Evolutionary conservation across 2,113 vertebrate species (phyloP).

Genomic region (Cephalophus harveyi): DNA sequence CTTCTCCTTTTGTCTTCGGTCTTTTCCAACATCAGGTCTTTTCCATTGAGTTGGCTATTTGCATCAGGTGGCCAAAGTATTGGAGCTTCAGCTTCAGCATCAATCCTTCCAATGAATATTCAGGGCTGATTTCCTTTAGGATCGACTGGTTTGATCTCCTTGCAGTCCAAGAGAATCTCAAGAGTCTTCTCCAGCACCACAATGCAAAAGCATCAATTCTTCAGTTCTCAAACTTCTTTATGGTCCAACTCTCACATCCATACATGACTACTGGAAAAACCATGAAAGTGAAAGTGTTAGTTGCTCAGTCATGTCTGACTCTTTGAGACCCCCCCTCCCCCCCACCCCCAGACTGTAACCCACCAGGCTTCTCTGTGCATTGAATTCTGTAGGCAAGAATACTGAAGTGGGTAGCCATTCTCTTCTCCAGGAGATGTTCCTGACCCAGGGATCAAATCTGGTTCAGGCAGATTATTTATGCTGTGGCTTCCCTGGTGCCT

Average conservation of each 20-base stretch:
- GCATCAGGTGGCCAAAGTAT: not conserved
- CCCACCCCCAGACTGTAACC: not conserved
- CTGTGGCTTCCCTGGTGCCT: too few species aligned
- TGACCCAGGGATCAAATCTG: not conserved
- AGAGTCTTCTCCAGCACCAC: not conserved
- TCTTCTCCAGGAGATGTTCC: not conserved
- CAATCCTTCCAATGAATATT: not conserved
- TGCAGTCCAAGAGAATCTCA: not conserved
- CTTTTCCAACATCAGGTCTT: not conserved
- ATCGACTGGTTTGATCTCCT: not conserved
- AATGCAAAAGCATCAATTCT: not conserved
- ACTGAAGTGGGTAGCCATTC: not conserved
- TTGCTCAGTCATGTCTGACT: not conserved
- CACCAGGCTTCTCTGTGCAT: not conserved
- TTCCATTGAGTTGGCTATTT: not conserved
- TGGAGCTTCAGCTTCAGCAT: not conserved
- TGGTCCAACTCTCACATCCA: not conserved
- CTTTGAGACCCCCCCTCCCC: accelerated
- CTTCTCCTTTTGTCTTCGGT: not conserved
- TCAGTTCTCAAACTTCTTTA: not conserved
- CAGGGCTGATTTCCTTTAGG: not conserved
- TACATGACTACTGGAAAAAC: not conserved
- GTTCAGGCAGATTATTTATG: not conserved
- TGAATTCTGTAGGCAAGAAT: not conserved
- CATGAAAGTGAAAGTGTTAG: not conserved